phyloP scores from a whole-genome alignment of 2,797 vertebrate genomes.

The Hemitrygon akajei region DNA sequence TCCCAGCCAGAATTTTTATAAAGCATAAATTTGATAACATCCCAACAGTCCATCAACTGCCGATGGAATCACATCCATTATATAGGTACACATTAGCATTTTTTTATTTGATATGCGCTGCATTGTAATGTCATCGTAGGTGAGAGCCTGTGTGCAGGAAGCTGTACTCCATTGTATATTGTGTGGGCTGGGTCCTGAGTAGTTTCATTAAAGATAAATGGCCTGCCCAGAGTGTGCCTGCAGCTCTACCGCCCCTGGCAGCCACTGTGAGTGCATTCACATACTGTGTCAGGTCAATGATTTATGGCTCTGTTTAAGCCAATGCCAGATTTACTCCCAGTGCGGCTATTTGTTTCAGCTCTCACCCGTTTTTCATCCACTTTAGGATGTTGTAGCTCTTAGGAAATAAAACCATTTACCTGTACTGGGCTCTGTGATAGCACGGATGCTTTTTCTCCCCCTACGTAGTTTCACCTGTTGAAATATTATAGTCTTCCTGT shows the following conservation, averaged over 20 bases:
- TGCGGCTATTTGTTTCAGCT: constrained; percentile 72
- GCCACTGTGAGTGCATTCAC: constrained; percentile 44
- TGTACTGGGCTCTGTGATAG: not conserved
- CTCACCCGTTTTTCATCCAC: constrained; percentile 55
- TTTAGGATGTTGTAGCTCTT: constrained; percentile 51
- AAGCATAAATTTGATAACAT: not conserved
- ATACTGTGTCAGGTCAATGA: constrained; percentile 63
- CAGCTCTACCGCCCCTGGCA: constrained; percentile 45
- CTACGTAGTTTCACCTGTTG: not conserved
- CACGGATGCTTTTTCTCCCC: not conserved
- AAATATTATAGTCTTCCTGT: not conserved
- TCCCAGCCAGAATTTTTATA: not conserved
- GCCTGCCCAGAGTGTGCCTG: constrained; percentile 47
- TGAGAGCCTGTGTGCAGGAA: constrained; percentile 22
- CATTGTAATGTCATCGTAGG: constrained; percentile 19
- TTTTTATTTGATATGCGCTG: not conserved
- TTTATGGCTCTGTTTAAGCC: constrained; percentile 80
- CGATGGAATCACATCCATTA: not conserved
- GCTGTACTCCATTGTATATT: not conserved
- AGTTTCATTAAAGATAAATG: constrained; percentile 43
- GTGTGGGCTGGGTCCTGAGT: constrained; percentile 36
- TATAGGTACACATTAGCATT: constrained; percentile 8
- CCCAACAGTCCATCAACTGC: not conserved
- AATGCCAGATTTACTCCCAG: constrained; percentile 73
- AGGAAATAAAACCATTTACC: constrained; percentile 42